Conservation (phyloP, 2,113 vertebrate species). For the Abramis brama region DNA sequence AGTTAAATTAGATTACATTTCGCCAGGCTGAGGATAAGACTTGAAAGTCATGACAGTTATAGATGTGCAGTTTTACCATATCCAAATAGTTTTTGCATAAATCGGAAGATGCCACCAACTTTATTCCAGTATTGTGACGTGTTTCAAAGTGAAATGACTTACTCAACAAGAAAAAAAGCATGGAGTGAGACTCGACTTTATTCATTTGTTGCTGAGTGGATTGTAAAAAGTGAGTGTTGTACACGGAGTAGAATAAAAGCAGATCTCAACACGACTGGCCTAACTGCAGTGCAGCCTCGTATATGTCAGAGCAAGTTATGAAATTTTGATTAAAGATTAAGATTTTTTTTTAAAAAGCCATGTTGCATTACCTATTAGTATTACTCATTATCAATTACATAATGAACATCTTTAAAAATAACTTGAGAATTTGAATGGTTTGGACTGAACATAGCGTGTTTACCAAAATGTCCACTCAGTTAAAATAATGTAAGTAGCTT, state of each 20-base stretch:
- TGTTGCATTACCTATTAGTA: too few species aligned
- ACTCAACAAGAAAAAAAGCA: neutral
- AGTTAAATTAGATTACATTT: constrained; percentile 1
- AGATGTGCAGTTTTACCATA: neutral
- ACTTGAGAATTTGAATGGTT: neutral
- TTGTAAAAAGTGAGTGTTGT: too few species aligned
- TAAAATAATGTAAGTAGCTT: neutral
- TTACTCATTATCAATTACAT: too few species aligned
- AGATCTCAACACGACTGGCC: too few species aligned
- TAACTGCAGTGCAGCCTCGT: too few species aligned
- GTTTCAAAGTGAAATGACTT: neutral
- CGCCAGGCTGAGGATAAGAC: neutral
- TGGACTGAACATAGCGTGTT: neutral
- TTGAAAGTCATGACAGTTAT: neutral
- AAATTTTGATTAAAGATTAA: too few species aligned
- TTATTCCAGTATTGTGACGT: neutral
- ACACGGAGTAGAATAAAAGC: too few species aligned
- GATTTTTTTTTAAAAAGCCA: too few species aligned
- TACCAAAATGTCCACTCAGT: neutral
- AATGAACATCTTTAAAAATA: neutral
- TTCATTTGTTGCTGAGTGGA: too few species aligned
- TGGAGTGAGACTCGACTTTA: too few species aligned
- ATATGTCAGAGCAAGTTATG: too few species aligned
- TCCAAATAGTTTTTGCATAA: neutral
- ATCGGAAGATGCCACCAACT: neutral